A percentile compares a stretch with the other conserved stretches of the same genome.
phyloP scores from a whole-genome alignment of 2,797 vertebrate species.

The Coracias cyanogaster region DNA sequence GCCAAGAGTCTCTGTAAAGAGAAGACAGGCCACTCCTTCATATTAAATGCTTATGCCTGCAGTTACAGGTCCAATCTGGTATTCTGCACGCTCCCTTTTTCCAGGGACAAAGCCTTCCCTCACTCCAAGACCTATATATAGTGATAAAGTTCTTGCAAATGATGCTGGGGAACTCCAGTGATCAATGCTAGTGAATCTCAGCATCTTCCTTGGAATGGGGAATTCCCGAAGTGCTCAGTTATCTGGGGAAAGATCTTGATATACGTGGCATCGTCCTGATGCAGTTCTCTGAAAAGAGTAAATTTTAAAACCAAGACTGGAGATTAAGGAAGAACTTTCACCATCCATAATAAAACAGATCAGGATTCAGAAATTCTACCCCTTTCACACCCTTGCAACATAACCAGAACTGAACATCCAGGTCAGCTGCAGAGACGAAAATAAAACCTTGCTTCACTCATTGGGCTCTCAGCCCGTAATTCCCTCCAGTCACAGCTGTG shows the following conservation, averaged over 20 bases:
- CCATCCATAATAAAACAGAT: constrained; percentile 38
- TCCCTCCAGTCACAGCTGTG: constrained; percentile 61
- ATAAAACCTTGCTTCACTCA: constrained; percentile 66
- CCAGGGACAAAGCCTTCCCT: constrained; percentile 34
- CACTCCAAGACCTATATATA: not conserved
- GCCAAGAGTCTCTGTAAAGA: not conserved
- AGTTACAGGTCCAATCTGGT: constrained; percentile 11
- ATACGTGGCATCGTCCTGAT: not conserved
- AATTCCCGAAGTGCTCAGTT: not conserved
- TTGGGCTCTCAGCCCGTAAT: constrained; percentile 52
- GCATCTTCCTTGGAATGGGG: constrained; percentile 30
- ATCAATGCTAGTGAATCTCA: constrained; percentile 38
- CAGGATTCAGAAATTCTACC: constrained; percentile 66
- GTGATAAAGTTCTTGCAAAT: not conserved
- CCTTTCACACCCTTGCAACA: constrained; percentile 65
- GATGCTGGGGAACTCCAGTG: constrained; percentile 63
- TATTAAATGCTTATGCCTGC: not conserved
- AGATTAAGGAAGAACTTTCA: constrained; percentile 36
- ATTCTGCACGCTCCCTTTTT: constrained; percentile 26
- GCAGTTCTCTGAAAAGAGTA: not conserved
- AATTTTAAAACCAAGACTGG: constrained; percentile 17
- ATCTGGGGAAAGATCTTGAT: not conserved
- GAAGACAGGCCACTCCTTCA: not conserved
- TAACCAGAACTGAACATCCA: constrained; percentile 66
- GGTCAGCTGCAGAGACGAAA: constrained; percentile 68